Evolutionary conservation across 2,888 invertebrate species (phyloP).

Genomic region (Aelia acuminata): DNA sequence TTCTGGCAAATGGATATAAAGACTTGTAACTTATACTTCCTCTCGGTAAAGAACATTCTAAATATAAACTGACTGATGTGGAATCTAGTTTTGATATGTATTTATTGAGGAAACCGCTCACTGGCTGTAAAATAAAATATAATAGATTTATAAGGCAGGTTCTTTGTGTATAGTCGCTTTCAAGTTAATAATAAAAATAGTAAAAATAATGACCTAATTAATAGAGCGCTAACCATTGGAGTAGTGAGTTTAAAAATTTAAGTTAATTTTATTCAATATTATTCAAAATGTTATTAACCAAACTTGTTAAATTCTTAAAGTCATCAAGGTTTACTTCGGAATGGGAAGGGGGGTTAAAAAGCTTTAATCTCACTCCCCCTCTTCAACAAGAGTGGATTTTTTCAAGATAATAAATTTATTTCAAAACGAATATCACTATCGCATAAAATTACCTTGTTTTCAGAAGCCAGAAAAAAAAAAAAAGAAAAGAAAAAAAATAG

Average conservation of each 20-base stretch:
- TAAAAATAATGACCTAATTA: neutral
- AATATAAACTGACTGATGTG: conserved; percentile 14
- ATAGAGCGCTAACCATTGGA: neutral
- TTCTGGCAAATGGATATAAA: neutral
- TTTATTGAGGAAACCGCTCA: conserved; percentile 10
- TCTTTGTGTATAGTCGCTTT: neutral
- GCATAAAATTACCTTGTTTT: no score
- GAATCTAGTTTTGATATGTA: neutral
- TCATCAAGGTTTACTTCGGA: no score
- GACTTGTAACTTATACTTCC: neutral
- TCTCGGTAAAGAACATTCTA: neutral
- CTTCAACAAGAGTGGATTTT: no score
- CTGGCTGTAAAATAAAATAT: neutral
- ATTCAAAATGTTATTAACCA: neutral
- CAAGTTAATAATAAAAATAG: no score
- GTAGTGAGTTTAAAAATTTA: neutral
- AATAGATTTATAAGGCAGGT: conserved; percentile 19
- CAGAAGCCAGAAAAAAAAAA: no score
- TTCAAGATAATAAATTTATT: no score
- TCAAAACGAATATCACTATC: no score
- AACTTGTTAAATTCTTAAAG: no score
- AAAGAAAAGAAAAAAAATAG: no score
- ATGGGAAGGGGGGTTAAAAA: no score
- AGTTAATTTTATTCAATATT: neutral
- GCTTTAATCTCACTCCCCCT: no score